These are phyloP conservation scores for Mycteria americana DNA, from an alignment of 2,797 vertebrate genomes.

Conservation along the genomic window DNA sequence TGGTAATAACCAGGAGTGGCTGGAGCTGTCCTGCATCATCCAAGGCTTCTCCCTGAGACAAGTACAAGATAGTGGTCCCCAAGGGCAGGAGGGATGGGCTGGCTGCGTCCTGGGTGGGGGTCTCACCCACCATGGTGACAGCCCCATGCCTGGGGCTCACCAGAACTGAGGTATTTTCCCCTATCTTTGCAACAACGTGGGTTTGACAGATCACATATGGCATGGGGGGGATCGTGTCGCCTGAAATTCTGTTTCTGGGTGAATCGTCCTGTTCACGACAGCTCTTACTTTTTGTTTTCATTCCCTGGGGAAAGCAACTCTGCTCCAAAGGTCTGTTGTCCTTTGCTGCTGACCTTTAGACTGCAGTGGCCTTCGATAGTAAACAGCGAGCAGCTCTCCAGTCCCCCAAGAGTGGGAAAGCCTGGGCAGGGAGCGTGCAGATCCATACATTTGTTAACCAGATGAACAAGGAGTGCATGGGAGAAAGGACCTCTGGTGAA, in stretches of 20 bases:
- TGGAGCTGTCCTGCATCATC: neutral
- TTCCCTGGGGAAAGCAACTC: neutral
- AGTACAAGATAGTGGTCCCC: neutral
- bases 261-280: neutral
- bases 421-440: neutral
- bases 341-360: conserved; percentile 36
- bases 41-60: neutral
- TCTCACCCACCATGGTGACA: neutral
- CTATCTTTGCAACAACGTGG: neutral
- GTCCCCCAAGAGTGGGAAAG: neutral
- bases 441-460: neutral
- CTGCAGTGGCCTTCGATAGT: neutral
- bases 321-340: conserved; percentile 49
- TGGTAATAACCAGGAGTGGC: neutral
- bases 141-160: fast-evolving
- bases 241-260: neutral
- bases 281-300: neutral
- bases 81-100: neutral
- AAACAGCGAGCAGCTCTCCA: neutral
- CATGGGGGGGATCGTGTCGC: fast-evolving
- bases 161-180: neutral
- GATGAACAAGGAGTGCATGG: neutral
- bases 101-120: neutral
- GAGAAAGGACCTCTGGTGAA: neutral
- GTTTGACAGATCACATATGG: fast-evolving